Percentiles rank a stretch among this genome's conserved stretches.
phyloP scores from a whole-genome alignment of 2,797 vertebrate species.

The Hyperoplus lanceolatus region DNA sequence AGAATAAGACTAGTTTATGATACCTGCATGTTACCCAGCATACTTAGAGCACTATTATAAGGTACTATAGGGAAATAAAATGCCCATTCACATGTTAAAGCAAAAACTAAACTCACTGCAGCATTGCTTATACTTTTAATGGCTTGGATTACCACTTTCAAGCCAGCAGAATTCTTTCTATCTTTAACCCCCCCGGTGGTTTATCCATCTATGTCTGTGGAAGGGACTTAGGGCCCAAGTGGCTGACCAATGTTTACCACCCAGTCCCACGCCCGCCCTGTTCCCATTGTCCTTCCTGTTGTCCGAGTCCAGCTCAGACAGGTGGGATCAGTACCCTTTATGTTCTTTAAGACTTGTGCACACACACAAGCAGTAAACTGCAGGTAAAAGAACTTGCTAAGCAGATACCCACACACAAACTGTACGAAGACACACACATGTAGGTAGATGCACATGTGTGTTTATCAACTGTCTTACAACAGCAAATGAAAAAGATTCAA shows the following conservation, averaged over 20 bases:
- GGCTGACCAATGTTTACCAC: slow-evolving; percentile 54
- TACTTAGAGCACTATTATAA: not conserved
- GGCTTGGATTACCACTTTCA: not conserved
- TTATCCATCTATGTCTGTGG: slow-evolving; percentile 20
- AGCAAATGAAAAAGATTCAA: not conserved
- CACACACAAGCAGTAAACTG: slow-evolving; percentile 57
- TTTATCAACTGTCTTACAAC: not conserved
- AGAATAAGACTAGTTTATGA: slow-evolving; percentile 59
- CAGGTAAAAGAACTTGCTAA: slow-evolving; percentile 50
- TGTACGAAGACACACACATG: slow-evolving; percentile 11
- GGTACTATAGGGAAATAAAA: not conserved
- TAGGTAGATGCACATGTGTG: slow-evolving; percentile 4
- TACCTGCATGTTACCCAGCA: slow-evolving; percentile 41
- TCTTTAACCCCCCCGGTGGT: not conserved
- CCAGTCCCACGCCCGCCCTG: slow-evolving; percentile 60
- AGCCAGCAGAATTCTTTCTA: not conserved
- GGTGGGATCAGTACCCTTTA: slow-evolving; percentile 75
- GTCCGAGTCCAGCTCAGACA: slow-evolving; percentile 66
- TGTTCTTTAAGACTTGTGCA: slow-evolving; percentile 73
- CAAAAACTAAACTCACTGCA: not conserved
- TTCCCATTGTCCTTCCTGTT: slow-evolving; percentile 67
- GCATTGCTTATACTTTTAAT: not conserved
- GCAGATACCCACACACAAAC: slow-evolving; percentile 44
- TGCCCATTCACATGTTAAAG: not conserved
- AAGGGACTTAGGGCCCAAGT: slow-evolving; percentile 33